These are phyloP conservation scores for Nicator chloris DNA, from an alignment of 2,113 vertebrate species.

Conservation along the genomic window DNA sequence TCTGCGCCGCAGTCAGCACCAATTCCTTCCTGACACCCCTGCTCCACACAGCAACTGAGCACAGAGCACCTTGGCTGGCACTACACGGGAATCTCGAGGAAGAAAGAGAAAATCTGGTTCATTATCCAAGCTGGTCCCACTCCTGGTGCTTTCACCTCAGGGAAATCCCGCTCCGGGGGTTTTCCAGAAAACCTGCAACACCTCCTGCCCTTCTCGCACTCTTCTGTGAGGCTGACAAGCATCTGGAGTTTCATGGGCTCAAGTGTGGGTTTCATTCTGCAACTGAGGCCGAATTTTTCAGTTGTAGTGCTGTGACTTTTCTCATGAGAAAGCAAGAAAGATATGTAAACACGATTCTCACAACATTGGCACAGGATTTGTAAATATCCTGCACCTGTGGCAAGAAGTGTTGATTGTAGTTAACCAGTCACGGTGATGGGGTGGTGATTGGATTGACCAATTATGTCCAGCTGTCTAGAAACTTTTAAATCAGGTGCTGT, in stretches of 20 bases:
- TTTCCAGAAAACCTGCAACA: neutral
- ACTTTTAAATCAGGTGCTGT: too few species aligned
- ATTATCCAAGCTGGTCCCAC: neutral
- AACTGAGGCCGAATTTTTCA: too few species aligned
- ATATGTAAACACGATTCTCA: too few species aligned
- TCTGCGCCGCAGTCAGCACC: accelerated
- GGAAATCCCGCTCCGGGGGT: neutral
- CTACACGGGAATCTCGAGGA: neutral
- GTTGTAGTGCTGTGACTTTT: too few species aligned
- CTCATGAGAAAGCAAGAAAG: too few species aligned
- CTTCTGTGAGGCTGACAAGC: neutral
- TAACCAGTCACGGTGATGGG: too few species aligned
- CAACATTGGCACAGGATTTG: too few species aligned
- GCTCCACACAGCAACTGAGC: neutral
- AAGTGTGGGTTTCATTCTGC: too few species aligned
- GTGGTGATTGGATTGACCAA: too few species aligned
- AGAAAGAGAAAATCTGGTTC: neutral
- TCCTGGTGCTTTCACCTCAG: neutral
- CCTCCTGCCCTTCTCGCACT: neutral
- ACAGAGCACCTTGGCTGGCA: accelerated
- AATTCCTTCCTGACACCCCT: neutral
- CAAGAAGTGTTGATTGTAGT: too few species aligned
- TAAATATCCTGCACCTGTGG: too few species aligned
- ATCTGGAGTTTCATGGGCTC: constrained; percentile 13
- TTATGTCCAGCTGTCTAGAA: too few species aligned